Evolutionary conservation across 2,797 vertebrate species (phyloP), one percentile per base, ranked within the genome.

Genomic region (Clamator glandarius): DNA sequence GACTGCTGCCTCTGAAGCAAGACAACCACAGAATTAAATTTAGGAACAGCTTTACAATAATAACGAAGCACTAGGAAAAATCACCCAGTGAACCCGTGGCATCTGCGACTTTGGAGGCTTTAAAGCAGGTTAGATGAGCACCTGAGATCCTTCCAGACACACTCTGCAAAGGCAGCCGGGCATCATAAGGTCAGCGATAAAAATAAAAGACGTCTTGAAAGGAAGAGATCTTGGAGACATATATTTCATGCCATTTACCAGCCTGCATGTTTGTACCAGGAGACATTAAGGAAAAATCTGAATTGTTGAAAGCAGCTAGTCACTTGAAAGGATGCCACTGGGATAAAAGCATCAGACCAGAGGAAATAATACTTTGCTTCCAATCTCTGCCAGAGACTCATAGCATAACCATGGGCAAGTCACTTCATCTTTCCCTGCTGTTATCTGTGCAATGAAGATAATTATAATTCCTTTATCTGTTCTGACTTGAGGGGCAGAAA

Each of bases 381-480:
- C 74, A 4, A 0, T 48, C 48, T 83, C 84, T 94, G 78, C 75
- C 81, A 89, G 61, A 57, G 26, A 87, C 42, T 89, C 1, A 0
- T 31, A 89, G 46, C 66, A 68, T 15, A 29, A 92, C 84, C 68
- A 92, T 11, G 23, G 46, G 61, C 54, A 85, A 93, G 78, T 72
- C 61, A 72, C 79, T 90, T 90, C 44, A 85, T 83, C 75, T 68
- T 87, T 58, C 28, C 1, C 6, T 48, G 58, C 69, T 48, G 58
- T 94, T 92, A 85, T 58, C 85, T 85, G 78, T 55, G 68, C 78
- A 92, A 77, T 54, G 50, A 90, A 95, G 93, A 89, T 70, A 90
- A 93, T 58, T 14, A 23, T 82, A 93, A 89, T 87, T 89, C 64
- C 75, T 92, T 89, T 80, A 61, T 90, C 90, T 78, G 20, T 74